Conservation (phyloP, 92 coral and sea anemone genomes). For the Epizoanthus ramosus region DNA sequence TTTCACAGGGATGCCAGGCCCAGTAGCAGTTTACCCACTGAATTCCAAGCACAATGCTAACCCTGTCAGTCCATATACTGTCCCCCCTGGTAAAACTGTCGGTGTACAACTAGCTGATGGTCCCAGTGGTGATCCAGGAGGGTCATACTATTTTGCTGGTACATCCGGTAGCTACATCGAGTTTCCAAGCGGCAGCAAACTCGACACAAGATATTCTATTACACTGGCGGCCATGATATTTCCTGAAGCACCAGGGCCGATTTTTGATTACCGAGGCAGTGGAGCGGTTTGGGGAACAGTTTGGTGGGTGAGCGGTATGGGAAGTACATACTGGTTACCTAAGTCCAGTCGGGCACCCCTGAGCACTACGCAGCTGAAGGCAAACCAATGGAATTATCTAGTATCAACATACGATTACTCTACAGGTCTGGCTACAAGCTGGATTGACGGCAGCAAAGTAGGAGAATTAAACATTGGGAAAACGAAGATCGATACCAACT, state of each 20-base stretch:
- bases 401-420: conserved; percentile 57
- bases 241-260: conserved; percentile 72
- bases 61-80: conserved; percentile 64
- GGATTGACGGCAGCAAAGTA: conserved; percentile 33
- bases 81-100: conserved; percentile 71
- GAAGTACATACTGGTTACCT: too few relatives aligned
- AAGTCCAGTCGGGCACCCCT: too few relatives aligned
- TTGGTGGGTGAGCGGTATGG: too few relatives aligned
- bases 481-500: too few relatives aligned
- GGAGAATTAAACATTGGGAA: too few relatives aligned
- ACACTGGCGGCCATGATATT: conserved; percentile 71
- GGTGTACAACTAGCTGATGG: conserved; percentile 71
- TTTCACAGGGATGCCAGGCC: conserved; percentile 66
- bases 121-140: conserved; percentile 70
- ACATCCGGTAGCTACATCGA: conserved; percentile 65
- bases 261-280: conserved; percentile 49
- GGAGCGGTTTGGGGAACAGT: conserved; percentile 59
- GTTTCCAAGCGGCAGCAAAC: conserved; percentile 68
- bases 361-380: too few relatives aligned
- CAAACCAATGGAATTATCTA: conserved; percentile 62
- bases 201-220: conserved; percentile 73
- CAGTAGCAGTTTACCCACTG: conserved; percentile 80
- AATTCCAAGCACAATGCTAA: conserved; percentile 58
- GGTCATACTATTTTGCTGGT: conserved; percentile 70
- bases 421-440: conserved; percentile 67